Percentiles rank a stretch among this genome's conserved stretches.
Conservation (phyloP, 92 coral and sea anemone species). For the Galaxea fascicularis region DNA sequence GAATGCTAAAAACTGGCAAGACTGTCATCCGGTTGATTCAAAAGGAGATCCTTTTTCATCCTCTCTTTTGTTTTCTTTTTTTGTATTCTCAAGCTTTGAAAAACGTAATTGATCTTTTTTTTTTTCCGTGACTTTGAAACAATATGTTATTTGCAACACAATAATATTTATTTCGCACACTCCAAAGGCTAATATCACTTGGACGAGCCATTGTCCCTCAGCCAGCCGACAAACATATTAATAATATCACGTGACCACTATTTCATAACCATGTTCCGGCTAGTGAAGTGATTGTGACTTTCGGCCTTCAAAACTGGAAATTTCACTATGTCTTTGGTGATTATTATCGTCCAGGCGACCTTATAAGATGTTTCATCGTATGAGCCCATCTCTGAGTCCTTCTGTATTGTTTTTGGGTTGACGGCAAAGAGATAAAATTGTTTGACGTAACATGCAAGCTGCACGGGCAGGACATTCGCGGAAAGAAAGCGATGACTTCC, state of each 20-base stretch:
- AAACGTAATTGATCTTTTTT: too few species aligned
- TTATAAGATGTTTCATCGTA: neutral
- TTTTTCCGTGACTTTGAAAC: too few species aligned
- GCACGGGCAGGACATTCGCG: slow-evolving; percentile 63
- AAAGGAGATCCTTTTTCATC: too few species aligned
- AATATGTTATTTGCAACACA: neutral
- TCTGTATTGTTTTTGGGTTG: slow-evolving; percentile 8
- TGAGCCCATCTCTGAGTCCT: neutral
- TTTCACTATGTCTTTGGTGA: slow-evolving; percentile 10
- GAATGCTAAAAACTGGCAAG: too few species aligned
- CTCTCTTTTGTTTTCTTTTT: too few species aligned
- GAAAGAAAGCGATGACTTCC: slow-evolving; percentile 86
- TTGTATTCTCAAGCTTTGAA: too few species aligned
- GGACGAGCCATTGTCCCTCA: neutral
- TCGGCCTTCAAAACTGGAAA: neutral
- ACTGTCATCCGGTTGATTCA: too few species aligned
- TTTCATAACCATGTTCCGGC: neutral
- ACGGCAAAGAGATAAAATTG: neutral
- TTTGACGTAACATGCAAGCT: slow-evolving; percentile 49
- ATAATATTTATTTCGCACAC: neutral
- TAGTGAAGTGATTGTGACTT: neutral
- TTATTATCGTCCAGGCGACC: too few species aligned
- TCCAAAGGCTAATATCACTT: neutral
- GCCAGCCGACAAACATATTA: neutral
- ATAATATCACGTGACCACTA: slow-evolving; percentile 32